Evolutionary conservation across 2,113 vertebrate genomes (phyloP).

Genomic region (Gorsachius goisagi): DNA sequence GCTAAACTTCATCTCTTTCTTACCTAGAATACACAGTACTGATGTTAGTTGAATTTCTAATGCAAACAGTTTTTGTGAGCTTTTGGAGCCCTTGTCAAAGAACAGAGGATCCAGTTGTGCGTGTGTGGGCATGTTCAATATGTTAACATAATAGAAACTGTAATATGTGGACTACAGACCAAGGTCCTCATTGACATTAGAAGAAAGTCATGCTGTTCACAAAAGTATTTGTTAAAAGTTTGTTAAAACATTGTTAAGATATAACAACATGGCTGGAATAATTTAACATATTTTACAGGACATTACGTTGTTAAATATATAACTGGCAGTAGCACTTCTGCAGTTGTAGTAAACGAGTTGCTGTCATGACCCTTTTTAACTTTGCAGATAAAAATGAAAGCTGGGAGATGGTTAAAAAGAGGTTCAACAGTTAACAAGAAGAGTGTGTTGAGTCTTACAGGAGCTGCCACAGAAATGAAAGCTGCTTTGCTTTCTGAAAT

Average conservation of each 20-base stretch:
- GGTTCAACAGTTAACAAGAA: background rate
- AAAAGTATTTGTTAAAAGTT: background rate
- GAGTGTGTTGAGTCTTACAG: background rate
- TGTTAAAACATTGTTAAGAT: background rate
- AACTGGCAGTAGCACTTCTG: background rate
- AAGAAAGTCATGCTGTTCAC: background rate
- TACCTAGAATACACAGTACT: background rate
- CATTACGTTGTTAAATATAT: background rate
- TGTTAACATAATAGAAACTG: background rate
- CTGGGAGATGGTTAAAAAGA: background rate
- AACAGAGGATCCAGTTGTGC: background rate
- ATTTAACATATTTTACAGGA: background rate
- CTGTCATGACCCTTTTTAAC: background rate
- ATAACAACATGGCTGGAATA: background rate
- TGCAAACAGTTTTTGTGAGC: fast-evolving
- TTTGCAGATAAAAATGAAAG: background rate
- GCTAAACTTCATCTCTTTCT: background rate
- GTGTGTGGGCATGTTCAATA: background rate
- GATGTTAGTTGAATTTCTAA: background rate
- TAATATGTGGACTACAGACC: background rate
- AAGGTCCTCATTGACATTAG: background rate
- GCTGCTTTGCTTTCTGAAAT: background rate
- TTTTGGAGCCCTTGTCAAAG: background rate
- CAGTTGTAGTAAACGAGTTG: background rate
- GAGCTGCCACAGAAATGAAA: background rate